Evolutionary conservation across 1,140 invertebrate species (phyloP), one percentile per base, ranked within the genome.

Genomic region (Heliconius nattereri): DNA sequence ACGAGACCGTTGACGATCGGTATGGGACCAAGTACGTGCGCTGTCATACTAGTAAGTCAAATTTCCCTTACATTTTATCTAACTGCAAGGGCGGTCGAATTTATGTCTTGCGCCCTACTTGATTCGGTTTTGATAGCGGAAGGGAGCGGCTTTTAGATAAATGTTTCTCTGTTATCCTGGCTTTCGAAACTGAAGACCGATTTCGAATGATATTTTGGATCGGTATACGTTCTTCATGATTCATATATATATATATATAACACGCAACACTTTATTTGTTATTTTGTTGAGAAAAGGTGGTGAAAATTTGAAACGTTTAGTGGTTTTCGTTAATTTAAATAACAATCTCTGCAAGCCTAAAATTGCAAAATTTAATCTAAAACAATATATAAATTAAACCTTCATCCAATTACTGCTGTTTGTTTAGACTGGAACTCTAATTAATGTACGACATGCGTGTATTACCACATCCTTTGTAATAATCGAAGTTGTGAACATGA

Each of bases 51-150:
- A 92, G 88, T 94, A 90, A 92, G 93, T 93, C 89, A 92, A 92
- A 93, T 86, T 90, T 89, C 92, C 87, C 87, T 92, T 87, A 91
- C 86, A 91, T 92, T 94, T 92, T 91, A 91, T 93, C 89, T 89
- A 86, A 92, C 86, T 91, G 90, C 88, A 89, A 92, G 91, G 91
- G 90, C 85, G 92, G 92, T 90, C 86, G 87, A 89, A 87, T 92
- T 94, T 94, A 92, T 91, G 90, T 85, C 88, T 85, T 82, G 87
- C 88, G 83, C 92, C 91, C 89, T 90, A 87, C 89, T 92, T 93
- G 91, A 94, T 94, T 90, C 89, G 90, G 91, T 92, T 94, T 93
- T 94, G 92, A 94, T 94, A 88, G 90, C 85, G 87, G 88, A 89
- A 89, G 89, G 91, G 92, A 88, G 84, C 85, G 86, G 88, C 89